Evolutionary conservation across 1,140 invertebrate genomes (phyloP), one percentile per base, ranked within the genome.

Genomic region (Cataglyphis hispanica): DNA sequence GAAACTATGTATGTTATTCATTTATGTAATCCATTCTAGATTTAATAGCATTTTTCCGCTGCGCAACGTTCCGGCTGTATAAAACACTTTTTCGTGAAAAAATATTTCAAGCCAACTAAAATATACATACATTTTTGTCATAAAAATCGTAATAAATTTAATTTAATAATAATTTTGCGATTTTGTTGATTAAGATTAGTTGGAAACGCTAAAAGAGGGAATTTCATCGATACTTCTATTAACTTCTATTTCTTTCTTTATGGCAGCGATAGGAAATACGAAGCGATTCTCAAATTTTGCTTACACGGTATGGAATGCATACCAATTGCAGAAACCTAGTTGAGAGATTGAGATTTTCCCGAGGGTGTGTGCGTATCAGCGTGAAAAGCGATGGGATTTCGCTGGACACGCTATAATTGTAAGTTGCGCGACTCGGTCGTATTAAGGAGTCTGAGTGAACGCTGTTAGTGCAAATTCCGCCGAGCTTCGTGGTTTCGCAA

Each of bases 391-490:
- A 64, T 16, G 27, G 70, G 37, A 56, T 69, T 83, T 83, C 40
- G 25, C 46, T 60, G 66, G 58, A 84, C 72, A 37, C 63, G n/a
- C 19, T 86, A 69, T 78, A 86, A 87, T 88, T 83, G 75, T 72
- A 87, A 87, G 88, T 87, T 89, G 81, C 58, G 10, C 60, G 64
- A 61, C 64, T 78, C 16, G 27, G 50, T 63, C 64, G 67, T 77
- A 88, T 87, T 86, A 89, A 76, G 53, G 40, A 53, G 31, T 40
- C 56, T 66, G 74, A 83, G 81, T 86, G 90, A 92, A 92, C 91
- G 90, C 91, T 91, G 91, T 92, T 92, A 92, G 90, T 89, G 91
- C 53, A 87, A 92, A 87, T 88, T 92, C 77, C 60, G 87, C 74
- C 56, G 87, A 86, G 89, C 87, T 91, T 86, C 72, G 88, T 37